These are phyloP conservation scores for Oryzias javanicus DNA, from an alignment of 2,113 vertebrate genomes.

Conservation along the genomic window DNA sequence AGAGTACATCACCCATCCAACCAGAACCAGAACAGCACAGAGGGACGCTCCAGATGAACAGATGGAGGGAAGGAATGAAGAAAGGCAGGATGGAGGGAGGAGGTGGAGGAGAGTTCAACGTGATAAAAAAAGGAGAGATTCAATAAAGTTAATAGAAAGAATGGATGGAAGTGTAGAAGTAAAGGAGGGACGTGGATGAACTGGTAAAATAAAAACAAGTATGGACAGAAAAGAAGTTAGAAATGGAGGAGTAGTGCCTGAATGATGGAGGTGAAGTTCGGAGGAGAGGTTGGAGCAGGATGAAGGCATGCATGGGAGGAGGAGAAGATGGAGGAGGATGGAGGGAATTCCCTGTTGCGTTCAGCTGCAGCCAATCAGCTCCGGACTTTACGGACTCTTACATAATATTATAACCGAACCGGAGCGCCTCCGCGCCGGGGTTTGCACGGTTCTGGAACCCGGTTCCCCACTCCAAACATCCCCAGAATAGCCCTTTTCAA, in stretches of 20 bases:
- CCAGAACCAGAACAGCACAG: not conserved
- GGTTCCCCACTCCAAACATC: slow-evolving; percentile 1
- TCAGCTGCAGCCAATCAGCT: slow-evolving; percentile 55
- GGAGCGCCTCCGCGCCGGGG: slow-evolving; percentile 2
- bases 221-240: not conserved
- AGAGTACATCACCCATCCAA: too few relatives aligned
- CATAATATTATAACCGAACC: slow-evolving; percentile 44
- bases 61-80: not conserved
- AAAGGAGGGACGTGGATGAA: too few relatives aligned
- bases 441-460: slow-evolving; percentile 6
- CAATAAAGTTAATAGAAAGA: too few relatives aligned
- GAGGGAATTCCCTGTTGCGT: slow-evolving; percentile 71
- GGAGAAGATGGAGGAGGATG: slow-evolving; percentile 15
- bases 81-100: not conserved
- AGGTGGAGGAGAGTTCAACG: not conserved
- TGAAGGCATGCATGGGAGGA: slow-evolving; percentile 32
- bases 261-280: slow-evolving; percentile 28
- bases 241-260: not conserved
- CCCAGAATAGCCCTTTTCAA: slow-evolving; percentile 7
- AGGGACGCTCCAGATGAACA: not conserved
- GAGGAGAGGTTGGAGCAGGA: slow-evolving; percentile 5
- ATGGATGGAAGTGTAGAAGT: too few relatives aligned
- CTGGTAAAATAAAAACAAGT: too few relatives aligned
- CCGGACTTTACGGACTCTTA: slow-evolving; percentile 33
- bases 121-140: not conserved